A percentile compares a stretch with the other conserved stretches of the same genome.
Evolutionary conservation across 2,797 vertebrate genomes (phyloP).

Genomic region (Artibeus lituratus): DNA sequence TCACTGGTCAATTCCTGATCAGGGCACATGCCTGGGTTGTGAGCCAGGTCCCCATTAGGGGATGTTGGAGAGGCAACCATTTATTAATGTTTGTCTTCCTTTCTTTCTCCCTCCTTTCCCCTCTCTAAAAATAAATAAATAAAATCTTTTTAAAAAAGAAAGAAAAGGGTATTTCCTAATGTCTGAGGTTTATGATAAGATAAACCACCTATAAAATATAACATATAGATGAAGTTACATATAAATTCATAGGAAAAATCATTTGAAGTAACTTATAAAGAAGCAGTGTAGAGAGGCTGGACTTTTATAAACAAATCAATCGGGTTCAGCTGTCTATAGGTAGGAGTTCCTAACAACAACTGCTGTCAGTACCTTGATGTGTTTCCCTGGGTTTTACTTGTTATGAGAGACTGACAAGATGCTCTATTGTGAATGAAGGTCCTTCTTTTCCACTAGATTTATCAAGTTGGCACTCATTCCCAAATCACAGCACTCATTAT

Average conservation of each 20-base stretch:
- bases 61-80: too few species aligned
- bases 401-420: background rate
- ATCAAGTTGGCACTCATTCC: background rate
- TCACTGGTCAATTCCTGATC: too few species aligned
- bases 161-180: background rate
- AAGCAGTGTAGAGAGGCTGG: background rate
- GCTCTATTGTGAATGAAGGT: background rate
- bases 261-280: constrained; percentile 7
- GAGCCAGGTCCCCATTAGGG: too few species aligned
- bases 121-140: too few species aligned
- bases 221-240: background rate
- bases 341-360: background rate
- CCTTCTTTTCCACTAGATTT: background rate
- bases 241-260: background rate
- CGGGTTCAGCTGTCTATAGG: background rate
- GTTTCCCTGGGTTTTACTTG: background rate
- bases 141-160: too few species aligned
- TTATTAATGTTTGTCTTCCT: too few species aligned
- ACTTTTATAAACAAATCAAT: constrained; percentile 1
- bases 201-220: background rate
- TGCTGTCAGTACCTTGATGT: background rate
- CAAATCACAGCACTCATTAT: background rate
- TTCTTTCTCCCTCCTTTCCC: too few species aligned
- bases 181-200: background rate
- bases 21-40: too few species aligned